Percentiles rank a stretch among this genome's conserved stretches.
These are phyloP conservation scores for Strix uralensis DNA, from an alignment of 2,113 vertebrate species.

Conservation along the genomic window DNA sequence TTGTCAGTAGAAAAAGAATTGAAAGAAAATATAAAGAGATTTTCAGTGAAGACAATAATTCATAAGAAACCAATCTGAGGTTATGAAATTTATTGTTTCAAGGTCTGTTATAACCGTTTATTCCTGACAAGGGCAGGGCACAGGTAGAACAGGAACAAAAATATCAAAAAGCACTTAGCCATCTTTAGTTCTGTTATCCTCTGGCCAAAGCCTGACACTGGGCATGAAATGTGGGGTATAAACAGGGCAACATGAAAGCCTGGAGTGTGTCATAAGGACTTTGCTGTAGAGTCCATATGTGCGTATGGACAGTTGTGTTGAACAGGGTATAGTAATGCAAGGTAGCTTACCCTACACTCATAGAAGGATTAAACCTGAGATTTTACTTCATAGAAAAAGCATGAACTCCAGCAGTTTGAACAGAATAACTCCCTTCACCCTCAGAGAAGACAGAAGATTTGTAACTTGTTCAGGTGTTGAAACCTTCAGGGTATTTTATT, in stretches of 20 bases:
- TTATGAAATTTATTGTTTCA: neutral
- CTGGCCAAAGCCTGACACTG: neutral
- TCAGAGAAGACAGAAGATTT: neutral
- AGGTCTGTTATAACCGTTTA: neutral
- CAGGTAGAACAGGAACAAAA: neutral
- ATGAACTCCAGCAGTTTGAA: neutral
- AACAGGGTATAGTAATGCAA: neutral
- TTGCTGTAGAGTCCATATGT: neutral
- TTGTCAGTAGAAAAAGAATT: neutral
- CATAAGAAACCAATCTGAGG: neutral
- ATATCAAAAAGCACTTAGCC: neutral
- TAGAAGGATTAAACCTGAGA: neutral
- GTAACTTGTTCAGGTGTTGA: neutral
- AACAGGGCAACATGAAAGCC: neutral
- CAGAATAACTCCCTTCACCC: neutral
- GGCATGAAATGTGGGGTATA: neutral
- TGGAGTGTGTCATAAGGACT: rapidly evolving
- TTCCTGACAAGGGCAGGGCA: neutral
- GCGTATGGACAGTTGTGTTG: neutral
- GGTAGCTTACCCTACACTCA: neutral
- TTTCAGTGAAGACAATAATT: neutral
- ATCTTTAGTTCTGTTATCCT: neutral
- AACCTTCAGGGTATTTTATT: neutral
- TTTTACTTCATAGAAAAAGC: neutral
- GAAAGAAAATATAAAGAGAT: neutral